Evolutionary conservation across 2,888 invertebrate genomes (phyloP).

Genomic region (Ochropacha duplaris): DNA sequence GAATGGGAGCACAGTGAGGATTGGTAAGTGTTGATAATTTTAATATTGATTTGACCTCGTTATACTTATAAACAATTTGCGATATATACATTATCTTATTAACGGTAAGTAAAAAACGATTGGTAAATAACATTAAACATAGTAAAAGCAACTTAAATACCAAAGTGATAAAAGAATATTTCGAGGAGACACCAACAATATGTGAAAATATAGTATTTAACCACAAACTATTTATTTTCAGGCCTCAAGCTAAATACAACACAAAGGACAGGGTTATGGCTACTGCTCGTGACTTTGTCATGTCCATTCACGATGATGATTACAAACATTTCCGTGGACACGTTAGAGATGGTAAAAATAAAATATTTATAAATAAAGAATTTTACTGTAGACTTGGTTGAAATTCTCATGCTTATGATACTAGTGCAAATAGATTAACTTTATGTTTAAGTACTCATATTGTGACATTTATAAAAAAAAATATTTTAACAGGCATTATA

Average conservation of each 20-base stretch:
- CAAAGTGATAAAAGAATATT: not conserved
- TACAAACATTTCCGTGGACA: conserved; percentile 35
- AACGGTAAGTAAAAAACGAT: too few relatives aligned
- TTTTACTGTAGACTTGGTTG: too few relatives aligned
- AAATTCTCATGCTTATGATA: too few relatives aligned
- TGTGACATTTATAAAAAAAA: too few relatives aligned
- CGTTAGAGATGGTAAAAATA: conserved; percentile 36
- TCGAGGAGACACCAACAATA: too few relatives aligned
- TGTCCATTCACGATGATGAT: conserved; percentile 46
- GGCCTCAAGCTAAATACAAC: conserved; percentile 26
- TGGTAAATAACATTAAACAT: too few relatives aligned
- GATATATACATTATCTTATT: too few relatives aligned
- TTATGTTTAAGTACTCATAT: too few relatives aligned
- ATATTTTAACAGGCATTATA: too few relatives aligned
- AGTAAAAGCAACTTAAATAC: not conserved
- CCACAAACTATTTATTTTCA: conserved; percentile 9
- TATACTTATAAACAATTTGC: too few relatives aligned
- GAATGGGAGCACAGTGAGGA: conserved; percentile 90
- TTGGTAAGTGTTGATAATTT: conserved; percentile 66
- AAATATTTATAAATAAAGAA: not conserved
- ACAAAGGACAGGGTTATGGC: conserved; percentile 17
- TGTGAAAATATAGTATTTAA: not conserved
- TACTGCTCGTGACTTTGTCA: conserved; percentile 25
- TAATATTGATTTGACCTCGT: too few relatives aligned
- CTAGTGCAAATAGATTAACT: too few relatives aligned